These are phyloP conservation scores for Tanypteryx hageni DNA, from an alignment of 2,888 invertebrate genomes.

Conservation along the genomic window DNA sequence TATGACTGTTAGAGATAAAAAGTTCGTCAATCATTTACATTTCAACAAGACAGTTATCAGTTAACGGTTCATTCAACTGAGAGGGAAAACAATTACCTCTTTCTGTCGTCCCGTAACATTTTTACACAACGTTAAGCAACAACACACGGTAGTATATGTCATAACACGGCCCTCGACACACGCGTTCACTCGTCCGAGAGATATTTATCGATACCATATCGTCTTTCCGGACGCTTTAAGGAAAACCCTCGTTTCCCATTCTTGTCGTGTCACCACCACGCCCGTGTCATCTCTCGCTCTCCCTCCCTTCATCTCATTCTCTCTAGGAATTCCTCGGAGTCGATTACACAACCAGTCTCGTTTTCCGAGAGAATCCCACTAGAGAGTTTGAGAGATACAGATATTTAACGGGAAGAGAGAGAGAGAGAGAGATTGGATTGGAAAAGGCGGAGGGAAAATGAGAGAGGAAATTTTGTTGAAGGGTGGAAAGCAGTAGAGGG, in stretches of 20 bases:
- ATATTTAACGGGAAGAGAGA: too few relatives aligned
- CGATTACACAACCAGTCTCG: background rate
- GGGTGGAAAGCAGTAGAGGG: too few relatives aligned
- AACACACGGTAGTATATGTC: background rate
- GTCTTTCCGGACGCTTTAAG: conserved; percentile 4
- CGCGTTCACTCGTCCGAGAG: background rate
- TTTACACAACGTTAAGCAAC: background rate
- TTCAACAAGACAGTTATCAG: too few relatives aligned
- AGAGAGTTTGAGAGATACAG: too few relatives aligned
- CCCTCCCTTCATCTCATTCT: background rate
- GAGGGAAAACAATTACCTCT: background rate
- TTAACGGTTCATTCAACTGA: too few relatives aligned
- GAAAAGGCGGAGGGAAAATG: too few relatives aligned
- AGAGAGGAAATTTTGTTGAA: too few relatives aligned
- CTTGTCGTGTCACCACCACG: too few relatives aligned
- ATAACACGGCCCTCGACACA: background rate
- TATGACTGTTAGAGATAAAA: too few relatives aligned
- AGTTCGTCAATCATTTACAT: too few relatives aligned
- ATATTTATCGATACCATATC: conserved; percentile 4
- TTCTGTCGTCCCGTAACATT: background rate
- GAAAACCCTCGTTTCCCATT: background rate
- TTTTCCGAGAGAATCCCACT: too few relatives aligned
- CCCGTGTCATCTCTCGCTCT: background rate
- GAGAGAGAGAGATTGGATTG: too few relatives aligned
- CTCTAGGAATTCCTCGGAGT: background rate